Evolutionary conservation across 2,113 vertebrate species (phyloP), one percentile per base, ranked within the genome.

Genomic region (Machaerirhynchus nigripectus): DNA sequence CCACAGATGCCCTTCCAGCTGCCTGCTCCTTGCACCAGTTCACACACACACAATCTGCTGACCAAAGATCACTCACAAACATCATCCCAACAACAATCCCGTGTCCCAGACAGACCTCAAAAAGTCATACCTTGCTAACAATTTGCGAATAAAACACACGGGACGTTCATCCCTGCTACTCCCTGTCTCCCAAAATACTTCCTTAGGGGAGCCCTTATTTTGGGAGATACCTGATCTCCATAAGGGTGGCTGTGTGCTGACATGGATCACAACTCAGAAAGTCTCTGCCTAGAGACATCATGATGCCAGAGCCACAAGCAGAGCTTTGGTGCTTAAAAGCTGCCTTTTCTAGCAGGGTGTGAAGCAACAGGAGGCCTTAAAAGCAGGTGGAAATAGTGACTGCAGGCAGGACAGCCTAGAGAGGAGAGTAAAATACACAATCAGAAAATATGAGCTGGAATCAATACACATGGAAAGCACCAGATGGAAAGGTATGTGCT

Each of bases 101-200:
- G 6, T 15, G 27, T 16, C 46, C 40, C 73, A 81, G 53, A n/a
- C 31, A 75, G n/a, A 42, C 39, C 35, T 70, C 1, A 2, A 42
- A 55, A 85, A 46, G 35, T 68, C 28, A 30, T 15, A 28, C 31
- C 39, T 67, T 40, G 52, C 30, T 84, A 74, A 56, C 16, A 15
- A 11, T 67, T 56, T 67, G 44, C 15, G 79, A 84, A 55, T 22
- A 2, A 30, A 68, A 47, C 4, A 1, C 26, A 19, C 0, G 1
- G 15, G 17, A 7, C 0, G 0, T 46, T 35, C 1, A 4, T 33
- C 23, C 18, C 11, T 71, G 64, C 52, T 74, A 21, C 35, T 42
- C 23, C 6, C 14, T 24, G 10, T 33, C n/a, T 70, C 39, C 11
- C 39, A 56, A 42, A 90, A 52, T 14, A 16, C 11, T 60, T 39